Evolutionary conservation across 2,113 vertebrate species (phyloP), one percentile per base, ranked within the genome.

Genomic region (Cacatua alba): DNA sequence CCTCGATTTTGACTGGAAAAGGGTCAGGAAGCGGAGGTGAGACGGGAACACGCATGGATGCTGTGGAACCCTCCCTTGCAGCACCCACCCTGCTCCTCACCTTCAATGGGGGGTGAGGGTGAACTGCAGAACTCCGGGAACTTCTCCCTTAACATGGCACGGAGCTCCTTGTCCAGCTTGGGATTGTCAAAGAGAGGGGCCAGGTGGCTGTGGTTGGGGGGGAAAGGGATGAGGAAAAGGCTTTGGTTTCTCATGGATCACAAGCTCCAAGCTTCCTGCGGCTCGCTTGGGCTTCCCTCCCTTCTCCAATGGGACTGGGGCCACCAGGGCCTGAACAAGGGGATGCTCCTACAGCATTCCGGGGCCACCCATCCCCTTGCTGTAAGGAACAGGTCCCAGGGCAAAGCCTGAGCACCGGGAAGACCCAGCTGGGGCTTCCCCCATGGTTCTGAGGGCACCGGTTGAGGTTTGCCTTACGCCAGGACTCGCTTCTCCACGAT

Each of bases 401-500:
- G 29, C 9, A 39, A 6, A 52, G 20, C 23, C 55, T 24, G 46
- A 23, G 37, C 10, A 7, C 26, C 77, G 3, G 7, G 9, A 17
- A 7, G 15, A 24, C 41, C 5, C 25, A 12, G 3, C 3, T 6
- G 6, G 0, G 26, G 60, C 41, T 72, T 14, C 37, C 25, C 25
- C 81, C 43, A 1, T 1, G 17, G 48, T 12, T 49, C 33, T 17
- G 9, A n/a, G 33, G n/a, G 55, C 55, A 59, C 23, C 33, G 33
- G 4, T 7, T n/a, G 57, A 33, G 33, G 10, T 10, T 23, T 35
- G 33, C 1, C 57, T 99, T 97, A 99, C 99, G 99, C 99, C 82
- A 99, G 98, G 83, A 99, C 99, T 90, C 99, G 98, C 95, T 99
- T 99, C 97, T 99, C 99, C 99, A 99, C 99, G 77, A 99, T 99